Percentiles rank a stretch among this genome's conserved stretches.
phyloP scores from a whole-genome alignment of 1,140 invertebrate genomes.

The Monomorium pharaonis region DNA sequence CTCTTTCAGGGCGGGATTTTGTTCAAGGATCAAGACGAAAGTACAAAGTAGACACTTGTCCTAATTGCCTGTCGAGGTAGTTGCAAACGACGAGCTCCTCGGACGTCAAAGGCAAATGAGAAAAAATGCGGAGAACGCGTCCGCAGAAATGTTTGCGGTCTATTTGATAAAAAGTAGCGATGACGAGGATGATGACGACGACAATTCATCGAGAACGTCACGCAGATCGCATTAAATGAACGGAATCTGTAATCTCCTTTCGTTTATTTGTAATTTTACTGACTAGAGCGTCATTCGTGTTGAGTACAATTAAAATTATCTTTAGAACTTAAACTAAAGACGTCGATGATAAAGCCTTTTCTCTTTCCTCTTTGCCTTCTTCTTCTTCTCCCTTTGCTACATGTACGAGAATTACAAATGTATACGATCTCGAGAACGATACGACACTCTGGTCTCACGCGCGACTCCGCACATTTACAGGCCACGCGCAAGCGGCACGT shows the following conservation, averaged over 20 bases:
- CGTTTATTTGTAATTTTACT: slow-evolving; percentile 72
- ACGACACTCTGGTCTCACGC: background rate
- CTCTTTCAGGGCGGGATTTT: background rate
- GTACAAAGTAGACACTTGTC: slow-evolving; percentile 36
- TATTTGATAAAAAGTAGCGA: background rate
- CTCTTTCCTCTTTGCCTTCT: background rate
- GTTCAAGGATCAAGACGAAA: slow-evolving; percentile 52
- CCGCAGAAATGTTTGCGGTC: background rate
- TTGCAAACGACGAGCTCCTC: slow-evolving; percentile 50
- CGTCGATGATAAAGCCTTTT: slow-evolving; percentile 29
- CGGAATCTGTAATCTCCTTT: slow-evolving; percentile 58
- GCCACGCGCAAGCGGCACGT: background rate
- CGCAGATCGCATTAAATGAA: slow-evolving; percentile 57
- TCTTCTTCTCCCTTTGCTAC: background rate
- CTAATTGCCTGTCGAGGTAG: slow-evolving; percentile 63
- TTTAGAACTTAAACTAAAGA: slow-evolving; percentile 71
- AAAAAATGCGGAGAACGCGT: slow-evolving; percentile 44
- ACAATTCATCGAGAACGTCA: slow-evolving; percentile 3
- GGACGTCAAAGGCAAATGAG: slow-evolving; percentile 76
- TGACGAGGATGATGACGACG: background rate
- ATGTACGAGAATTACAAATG: slow-evolving; percentile 21
- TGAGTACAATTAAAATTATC: slow-evolving; percentile 70
- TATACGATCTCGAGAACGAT: slow-evolving; percentile 19
- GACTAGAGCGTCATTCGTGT: slow-evolving; percentile 71
- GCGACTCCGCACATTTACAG: slow-evolving; percentile 1